Conservation (phyloP, 92 coral and sea anemone genomes). For the Porites evermanni region DNA sequence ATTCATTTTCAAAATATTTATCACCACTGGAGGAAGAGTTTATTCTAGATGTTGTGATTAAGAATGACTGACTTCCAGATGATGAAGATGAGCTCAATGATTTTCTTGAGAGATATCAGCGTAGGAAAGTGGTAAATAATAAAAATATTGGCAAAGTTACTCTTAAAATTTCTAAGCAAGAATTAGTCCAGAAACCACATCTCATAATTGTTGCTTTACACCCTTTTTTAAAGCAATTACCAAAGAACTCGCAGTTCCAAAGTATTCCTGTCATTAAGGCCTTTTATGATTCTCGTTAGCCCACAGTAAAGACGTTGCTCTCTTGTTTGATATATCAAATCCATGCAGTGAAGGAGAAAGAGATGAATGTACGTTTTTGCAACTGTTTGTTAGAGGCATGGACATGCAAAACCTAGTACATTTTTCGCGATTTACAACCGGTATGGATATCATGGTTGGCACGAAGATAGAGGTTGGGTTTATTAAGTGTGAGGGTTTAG, state of each 20-base stretch:
- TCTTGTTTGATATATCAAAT: background rate
- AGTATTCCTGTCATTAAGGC: constrained; percentile 9
- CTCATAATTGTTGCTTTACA: constrained; percentile 47
- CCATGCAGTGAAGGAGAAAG: constrained; percentile 62
- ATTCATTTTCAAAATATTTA: constrained; percentile 62
- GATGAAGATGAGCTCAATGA: constrained; percentile 41
- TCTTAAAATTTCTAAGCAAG: constrained; percentile 50
- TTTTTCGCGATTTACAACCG: constrained; percentile 1
- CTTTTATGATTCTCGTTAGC: constrained; percentile 35
- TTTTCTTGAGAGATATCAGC: constrained; percentile 24
- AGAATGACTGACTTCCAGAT: constrained; percentile 53
- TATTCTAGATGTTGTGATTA: constrained; percentile 18
- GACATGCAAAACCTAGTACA: constrained; percentile 29
- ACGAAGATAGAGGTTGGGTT: background rate
- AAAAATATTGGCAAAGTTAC: constrained; percentile 6
- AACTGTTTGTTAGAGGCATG: constrained; percentile 36
- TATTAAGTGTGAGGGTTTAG: background rate
- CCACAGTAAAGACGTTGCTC: constrained; percentile 49
- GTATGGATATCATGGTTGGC: background rate
- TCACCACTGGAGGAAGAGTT: constrained; percentile 65
- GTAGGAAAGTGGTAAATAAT: background rate
- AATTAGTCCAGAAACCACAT: constrained; percentile 54
- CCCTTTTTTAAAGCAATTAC: background rate
- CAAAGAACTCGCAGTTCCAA: constrained; percentile 36
- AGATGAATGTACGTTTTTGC: constrained; percentile 54